These are phyloP conservation scores for Phthorimaea operculella DNA, from an alignment of 1,140 invertebrate genomes.

Conservation along the genomic window DNA sequence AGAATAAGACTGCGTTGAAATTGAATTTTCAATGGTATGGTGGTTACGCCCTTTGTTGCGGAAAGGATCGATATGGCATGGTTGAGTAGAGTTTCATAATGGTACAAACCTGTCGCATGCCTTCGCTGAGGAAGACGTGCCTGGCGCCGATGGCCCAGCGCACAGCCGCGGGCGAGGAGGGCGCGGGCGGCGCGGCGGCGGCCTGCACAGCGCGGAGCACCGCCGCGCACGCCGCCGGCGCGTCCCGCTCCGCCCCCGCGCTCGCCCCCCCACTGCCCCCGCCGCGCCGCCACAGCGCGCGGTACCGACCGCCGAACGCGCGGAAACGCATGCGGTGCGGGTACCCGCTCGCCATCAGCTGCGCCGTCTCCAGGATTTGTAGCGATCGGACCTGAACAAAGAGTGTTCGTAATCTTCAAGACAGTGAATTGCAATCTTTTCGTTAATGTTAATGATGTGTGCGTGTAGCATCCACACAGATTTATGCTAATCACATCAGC, in stretches of 20 bases:
- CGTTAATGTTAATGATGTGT: no score
- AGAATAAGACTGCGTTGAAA: no score
- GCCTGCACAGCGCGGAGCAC: constrained; percentile 86
- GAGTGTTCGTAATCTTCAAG: background rate
- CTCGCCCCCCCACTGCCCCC: constrained; percentile 50
- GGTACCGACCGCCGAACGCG: constrained; percentile 90
- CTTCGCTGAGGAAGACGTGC: constrained; percentile 94
- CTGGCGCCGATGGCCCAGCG: constrained; percentile 93
- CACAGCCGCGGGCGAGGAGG: constrained; percentile 71
- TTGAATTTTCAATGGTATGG: no score
- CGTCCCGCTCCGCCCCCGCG: constrained; percentile 73
- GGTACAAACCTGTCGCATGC: constrained; percentile 73
- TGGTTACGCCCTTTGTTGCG: no score
- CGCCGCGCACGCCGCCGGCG: constrained; percentile 63
- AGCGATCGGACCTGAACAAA: constrained; percentile 82
- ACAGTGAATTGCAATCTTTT: no score
- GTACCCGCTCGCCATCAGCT: constrained; percentile 92
- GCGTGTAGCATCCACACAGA: no score
- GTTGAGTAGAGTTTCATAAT: no score
- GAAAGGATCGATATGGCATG: no score
- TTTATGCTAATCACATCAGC: no score
- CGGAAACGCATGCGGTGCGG: constrained; percentile 96
- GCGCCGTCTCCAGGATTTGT: constrained; percentile 94
- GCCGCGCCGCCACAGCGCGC: constrained; percentile 76
- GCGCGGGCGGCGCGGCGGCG: constrained; percentile 42